Conservation (phyloP, 2,888 invertebrate genomes). For the Amphiduros pacificus region DNA sequence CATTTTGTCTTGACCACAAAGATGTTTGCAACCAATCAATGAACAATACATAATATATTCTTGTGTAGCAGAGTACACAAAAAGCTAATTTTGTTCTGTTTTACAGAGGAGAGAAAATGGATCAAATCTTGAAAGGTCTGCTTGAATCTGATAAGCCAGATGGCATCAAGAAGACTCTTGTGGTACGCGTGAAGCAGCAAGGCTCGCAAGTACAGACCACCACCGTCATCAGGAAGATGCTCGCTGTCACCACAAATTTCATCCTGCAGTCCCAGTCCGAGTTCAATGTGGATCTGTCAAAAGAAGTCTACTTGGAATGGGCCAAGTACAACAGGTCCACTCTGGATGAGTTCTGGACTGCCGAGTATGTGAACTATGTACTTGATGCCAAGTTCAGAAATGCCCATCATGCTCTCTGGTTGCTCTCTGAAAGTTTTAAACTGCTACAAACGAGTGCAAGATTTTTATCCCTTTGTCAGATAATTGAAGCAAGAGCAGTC, state of each 20-base stretch:
- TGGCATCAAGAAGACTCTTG: not conserved
- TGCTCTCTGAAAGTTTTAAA: conserved; percentile 9
- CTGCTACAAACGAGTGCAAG: not conserved
- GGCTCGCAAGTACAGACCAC: not conserved
- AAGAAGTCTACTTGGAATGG: conserved; percentile 13
- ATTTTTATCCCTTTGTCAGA: not conserved
- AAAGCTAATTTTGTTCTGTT: no score
- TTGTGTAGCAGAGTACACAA: no score
- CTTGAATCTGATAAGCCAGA: conserved; percentile 6
- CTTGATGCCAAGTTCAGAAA: conserved; percentile 1
- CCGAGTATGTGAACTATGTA: not conserved
- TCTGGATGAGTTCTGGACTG: conserved; percentile 1
- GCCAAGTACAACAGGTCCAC: conserved; percentile 3
- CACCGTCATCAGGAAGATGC: not conserved
- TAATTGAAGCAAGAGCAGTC: conserved; percentile 4
- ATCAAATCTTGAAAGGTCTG: conserved; percentile 4
- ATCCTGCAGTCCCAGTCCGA: conserved; percentile 2
- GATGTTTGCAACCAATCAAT: no score
- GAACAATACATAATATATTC: no score
- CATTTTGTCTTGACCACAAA: no score
- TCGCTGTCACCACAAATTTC: conserved; percentile 4
- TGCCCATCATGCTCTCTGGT: conserved; percentile 4
- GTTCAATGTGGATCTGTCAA: conserved; percentile 1
- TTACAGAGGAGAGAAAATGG: no score
- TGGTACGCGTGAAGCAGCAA: not conserved